These are phyloP conservation scores for Leptinotarsa haldemani DNA, from an alignment of 2,888 invertebrate species.

Conservation along the genomic window DNA sequence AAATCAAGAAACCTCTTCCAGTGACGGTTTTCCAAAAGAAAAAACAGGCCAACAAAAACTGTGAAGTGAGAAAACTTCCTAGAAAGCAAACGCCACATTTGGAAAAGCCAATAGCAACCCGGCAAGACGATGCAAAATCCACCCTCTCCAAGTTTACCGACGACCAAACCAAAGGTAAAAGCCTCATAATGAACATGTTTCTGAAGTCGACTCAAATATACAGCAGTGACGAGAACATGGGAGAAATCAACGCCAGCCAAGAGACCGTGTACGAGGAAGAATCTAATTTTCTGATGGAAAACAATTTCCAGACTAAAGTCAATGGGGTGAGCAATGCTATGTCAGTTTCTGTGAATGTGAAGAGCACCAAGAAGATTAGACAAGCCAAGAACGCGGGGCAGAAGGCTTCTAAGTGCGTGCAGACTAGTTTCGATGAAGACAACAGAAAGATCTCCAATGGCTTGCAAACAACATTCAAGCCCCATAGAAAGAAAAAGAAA, in stretches of 20 bases:
- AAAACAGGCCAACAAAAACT: slow-evolving; percentile 22
- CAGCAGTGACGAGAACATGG: slow-evolving; percentile 36
- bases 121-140: slow-evolving; percentile 39
- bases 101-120: slow-evolving; percentile 21
- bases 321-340: slow-evolving; percentile 51
- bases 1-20: slow-evolving; percentile 46
- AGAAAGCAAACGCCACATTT: background rate
- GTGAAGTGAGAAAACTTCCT: background rate
- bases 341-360: slow-evolving; percentile 52
- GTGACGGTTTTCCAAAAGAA: slow-evolving; percentile 36
- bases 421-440: slow-evolving; percentile 32
- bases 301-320: slow-evolving; percentile 43
- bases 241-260: slow-evolving; percentile 31
- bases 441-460: slow-evolving; percentile 36
- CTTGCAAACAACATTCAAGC: slow-evolving; percentile 39
- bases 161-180: slow-evolving; percentile 58
- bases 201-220: slow-evolving; percentile 59
- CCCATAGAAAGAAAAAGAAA: slow-evolving; percentile 17
- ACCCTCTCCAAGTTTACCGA: slow-evolving; percentile 48
- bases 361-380: slow-evolving; percentile 44
- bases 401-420: slow-evolving; percentile 32
- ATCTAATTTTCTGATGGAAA: slow-evolving; percentile 50
- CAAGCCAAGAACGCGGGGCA: slow-evolving; percentile 25
- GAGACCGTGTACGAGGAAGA: slow-evolving; percentile 51
- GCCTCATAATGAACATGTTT: slow-evolving; percentile 62